phyloP scores from a whole-genome alignment of 2,888 invertebrate genomes.

The Hyppa rectilinea region DNA sequence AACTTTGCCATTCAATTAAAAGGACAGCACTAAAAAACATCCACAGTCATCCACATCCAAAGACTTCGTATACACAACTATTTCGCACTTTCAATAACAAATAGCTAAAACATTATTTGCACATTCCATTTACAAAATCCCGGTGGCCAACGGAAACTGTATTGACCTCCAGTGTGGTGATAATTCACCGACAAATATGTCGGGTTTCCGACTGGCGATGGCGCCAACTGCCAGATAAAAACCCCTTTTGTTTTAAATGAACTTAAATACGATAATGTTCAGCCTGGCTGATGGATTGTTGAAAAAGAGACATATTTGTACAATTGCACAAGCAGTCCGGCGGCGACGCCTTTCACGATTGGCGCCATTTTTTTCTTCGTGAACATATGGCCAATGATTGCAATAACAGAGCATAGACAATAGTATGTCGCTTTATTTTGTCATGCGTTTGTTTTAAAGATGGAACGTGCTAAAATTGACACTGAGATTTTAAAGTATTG shows the following conservation, averaged over 20 bases:
- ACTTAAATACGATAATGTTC: constrained; percentile 69
- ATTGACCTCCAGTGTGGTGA: constrained; percentile 77
- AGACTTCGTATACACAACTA: background rate
- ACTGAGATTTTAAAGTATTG: constrained; percentile 36
- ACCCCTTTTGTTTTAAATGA: constrained; percentile 76
- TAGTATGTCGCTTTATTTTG: constrained; percentile 65
- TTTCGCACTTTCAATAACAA: constrained; percentile 44
- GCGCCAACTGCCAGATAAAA: constrained; percentile 65
- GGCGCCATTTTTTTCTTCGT: constrained; percentile 71
- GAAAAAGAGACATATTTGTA: constrained; percentile 60
- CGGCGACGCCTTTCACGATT: constrained; percentile 71
- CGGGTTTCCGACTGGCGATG: constrained; percentile 77
- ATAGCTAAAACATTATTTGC: constrained; percentile 44
- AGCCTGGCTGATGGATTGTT: constrained; percentile 48
- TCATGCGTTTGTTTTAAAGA: constrained; percentile 28
- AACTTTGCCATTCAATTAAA: background rate
- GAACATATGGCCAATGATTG: constrained; percentile 60
- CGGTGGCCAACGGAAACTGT: constrained; percentile 56
- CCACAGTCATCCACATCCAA: background rate
- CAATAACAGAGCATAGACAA: constrained; percentile 53
- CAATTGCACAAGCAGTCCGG: constrained; percentile 66
- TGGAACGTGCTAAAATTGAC: constrained; percentile 35
- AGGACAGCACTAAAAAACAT: background rate
- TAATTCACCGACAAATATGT: constrained; percentile 74
- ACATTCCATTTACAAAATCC: constrained; percentile 52